Conservation (phyloP, 2,888 invertebrate genomes). For the Minunthozetes semirufus region DNA sequence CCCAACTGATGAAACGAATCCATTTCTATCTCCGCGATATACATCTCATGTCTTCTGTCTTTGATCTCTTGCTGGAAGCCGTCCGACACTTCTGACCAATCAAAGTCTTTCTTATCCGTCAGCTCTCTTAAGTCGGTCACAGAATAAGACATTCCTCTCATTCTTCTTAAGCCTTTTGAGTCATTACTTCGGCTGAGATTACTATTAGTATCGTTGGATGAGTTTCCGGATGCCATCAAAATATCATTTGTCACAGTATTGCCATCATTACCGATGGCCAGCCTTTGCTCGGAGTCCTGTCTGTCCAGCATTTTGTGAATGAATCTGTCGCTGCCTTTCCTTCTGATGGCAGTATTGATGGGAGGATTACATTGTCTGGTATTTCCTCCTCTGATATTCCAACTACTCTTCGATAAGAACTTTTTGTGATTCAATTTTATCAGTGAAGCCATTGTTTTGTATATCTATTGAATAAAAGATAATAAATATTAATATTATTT, state of each 20-base stretch:
- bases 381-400: constrained; percentile 34
- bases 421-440: constrained; percentile 36
- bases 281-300: background rate
- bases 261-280: background rate
- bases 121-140: constrained; percentile 34
- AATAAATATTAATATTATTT: no score
- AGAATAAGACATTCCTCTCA: constrained; percentile 33
- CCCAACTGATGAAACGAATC: constrained; percentile 41
- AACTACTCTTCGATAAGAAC: constrained; percentile 36
- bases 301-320: constrained; percentile 1
- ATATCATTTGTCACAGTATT: background rate
- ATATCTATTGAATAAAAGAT: no score
- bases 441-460: constrained; percentile 29
- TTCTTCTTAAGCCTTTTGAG: background rate
- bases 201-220: background rate
- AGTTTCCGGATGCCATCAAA: background rate
- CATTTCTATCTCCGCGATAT: constrained; percentile 42
- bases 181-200: background rate
- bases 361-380: constrained; percentile 1
- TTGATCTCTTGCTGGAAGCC: constrained; percentile 35
- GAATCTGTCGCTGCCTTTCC: constrained; percentile 28
- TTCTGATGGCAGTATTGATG: constrained; percentile 18
- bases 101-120: constrained; percentile 24
- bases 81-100: constrained; percentile 21
- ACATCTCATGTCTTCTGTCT: constrained; percentile 40